Evolutionary conservation across 2,113 vertebrate species (phyloP), one percentile per base, ranked within the genome.

Genomic region (Notothenia coriiceps): DNA sequence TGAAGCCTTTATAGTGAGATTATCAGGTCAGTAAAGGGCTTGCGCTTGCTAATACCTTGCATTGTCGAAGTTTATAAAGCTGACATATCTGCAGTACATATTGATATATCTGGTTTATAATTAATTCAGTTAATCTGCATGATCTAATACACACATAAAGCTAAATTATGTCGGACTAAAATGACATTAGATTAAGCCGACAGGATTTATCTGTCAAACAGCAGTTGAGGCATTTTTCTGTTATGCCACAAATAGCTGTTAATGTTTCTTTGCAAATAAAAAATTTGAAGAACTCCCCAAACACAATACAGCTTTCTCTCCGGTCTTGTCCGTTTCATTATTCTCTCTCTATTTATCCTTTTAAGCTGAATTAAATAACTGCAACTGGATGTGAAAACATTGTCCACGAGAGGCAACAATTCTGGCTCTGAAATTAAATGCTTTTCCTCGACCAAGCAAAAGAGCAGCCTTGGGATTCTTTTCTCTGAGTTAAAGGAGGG

Each of bases 251-350:
- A 74, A 40, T 55, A 66, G 77, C 56, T 67, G 63, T 80, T 74
- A 88, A 80, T 77, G 66, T 79, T 79, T 87, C 84, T 84, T 90
- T 83, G 77, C 83, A 83, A 92, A 91, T 89, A 61, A 88, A 77
- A 77, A 90, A 85, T 63, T 74, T 43, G 68, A 77, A 51, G 10
- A 79, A 78, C 35, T 54, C 72, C 61, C 81, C 75, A 66, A 22
- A 87, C 80, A 84, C 79, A 81, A 56, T 82, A 59, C 33, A 15
- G 8, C 74, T 56, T 77, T 83, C 66, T 83, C 77, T 74, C 59
- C 65, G 59, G 61, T 54, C 50, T 65, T 59, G 55, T 82, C 77
- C 57, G 75, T 72, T 79, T 81, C 55, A 67, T 90, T 89, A 89
- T 85, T 85, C 83, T 80, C 70, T 85, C 71, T 74, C 69, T 75